Conservation (phyloP, 2,888 invertebrate genomes). For the Netelia fuscicornis region DNA sequence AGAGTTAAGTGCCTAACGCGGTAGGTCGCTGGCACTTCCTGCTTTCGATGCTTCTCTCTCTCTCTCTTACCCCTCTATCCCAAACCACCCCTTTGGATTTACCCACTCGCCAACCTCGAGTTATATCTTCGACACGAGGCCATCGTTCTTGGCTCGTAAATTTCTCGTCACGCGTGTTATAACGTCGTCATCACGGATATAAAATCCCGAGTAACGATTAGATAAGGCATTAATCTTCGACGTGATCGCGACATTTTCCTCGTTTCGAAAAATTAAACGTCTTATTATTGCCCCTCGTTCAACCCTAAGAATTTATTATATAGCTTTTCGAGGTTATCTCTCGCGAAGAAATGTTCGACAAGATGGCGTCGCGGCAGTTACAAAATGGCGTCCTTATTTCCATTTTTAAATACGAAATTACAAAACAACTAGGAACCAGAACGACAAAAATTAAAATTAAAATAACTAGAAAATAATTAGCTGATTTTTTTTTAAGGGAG, state of each 20-base stretch:
- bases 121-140: constrained; percentile 17
- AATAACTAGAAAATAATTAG: no score
- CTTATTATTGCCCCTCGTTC: background rate
- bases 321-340: no score
- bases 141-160: constrained; percentile 55
- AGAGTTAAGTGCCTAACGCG: constrained; percentile 61
- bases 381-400: no score
- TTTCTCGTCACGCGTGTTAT: constrained; percentile 28
- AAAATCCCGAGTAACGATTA: constrained; percentile 36
- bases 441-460: background rate
- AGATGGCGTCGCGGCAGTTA: no score
- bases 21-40: constrained; percentile 54
- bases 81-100: background rate
- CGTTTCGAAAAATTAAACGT: background rate
- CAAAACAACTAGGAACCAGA: no score
- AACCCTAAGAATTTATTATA: no score
- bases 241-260: constrained; percentile 8
- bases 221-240: constrained; percentile 14
- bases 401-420: no score
- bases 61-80: constrained; percentile 10
- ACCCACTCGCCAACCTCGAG: constrained; percentile 8
- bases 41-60: constrained; percentile 39
- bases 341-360: no score
- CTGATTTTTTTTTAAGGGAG: no score
- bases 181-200: constrained; percentile 2